These are phyloP conservation scores for Perizoma flavofasciatum DNA, from an alignment of 2,888 invertebrate species.

Conservation along the genomic window DNA sequence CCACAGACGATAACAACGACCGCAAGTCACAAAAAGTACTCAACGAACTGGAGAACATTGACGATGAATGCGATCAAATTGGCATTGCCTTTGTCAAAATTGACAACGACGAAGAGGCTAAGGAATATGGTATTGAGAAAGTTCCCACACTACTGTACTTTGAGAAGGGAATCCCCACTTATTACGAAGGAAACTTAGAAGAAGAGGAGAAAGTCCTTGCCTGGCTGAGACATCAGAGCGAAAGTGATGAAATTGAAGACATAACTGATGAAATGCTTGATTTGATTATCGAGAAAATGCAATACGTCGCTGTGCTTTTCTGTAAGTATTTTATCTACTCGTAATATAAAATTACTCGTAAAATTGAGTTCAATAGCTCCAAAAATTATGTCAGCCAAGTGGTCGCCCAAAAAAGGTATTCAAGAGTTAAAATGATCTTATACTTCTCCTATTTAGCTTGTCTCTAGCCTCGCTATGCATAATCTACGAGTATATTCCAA, in stretches of 20 bases:
- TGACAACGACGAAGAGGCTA: conserved; percentile 94
- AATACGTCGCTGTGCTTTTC: conserved; percentile 94
- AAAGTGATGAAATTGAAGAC: conserved; percentile 96
- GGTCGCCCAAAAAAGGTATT: too few species aligned
- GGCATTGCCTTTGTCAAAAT: conserved; percentile 97
- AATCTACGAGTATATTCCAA: too few species aligned
- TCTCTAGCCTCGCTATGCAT: too few species aligned
- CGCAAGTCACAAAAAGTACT: conserved; percentile 93
- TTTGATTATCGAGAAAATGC: conserved; percentile 93
- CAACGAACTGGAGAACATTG: conserved; percentile 95
- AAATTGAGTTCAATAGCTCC: too few species aligned
- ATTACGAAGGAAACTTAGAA: conserved; percentile 92
- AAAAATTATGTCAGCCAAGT: too few species aligned
- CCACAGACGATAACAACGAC: conserved; percentile 93
- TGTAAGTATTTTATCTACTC: conserved; percentile 82
- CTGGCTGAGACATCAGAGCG: conserved; percentile 93
- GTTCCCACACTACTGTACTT: conserved; percentile 93
- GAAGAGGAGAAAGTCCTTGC: conserved; percentile 94
- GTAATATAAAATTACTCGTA: too few species aligned
- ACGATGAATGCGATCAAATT: conserved; percentile 95
- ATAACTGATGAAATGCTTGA: conserved; percentile 97
- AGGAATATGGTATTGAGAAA: conserved; percentile 95
- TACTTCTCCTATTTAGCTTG: too few species aligned
- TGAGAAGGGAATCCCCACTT: conserved; percentile 89
- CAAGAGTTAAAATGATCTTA: too few species aligned